These are phyloP conservation scores for Eulacestoma nigropectus DNA, from an alignment of 2,113 vertebrate genomes.

Conservation along the genomic window DNA sequence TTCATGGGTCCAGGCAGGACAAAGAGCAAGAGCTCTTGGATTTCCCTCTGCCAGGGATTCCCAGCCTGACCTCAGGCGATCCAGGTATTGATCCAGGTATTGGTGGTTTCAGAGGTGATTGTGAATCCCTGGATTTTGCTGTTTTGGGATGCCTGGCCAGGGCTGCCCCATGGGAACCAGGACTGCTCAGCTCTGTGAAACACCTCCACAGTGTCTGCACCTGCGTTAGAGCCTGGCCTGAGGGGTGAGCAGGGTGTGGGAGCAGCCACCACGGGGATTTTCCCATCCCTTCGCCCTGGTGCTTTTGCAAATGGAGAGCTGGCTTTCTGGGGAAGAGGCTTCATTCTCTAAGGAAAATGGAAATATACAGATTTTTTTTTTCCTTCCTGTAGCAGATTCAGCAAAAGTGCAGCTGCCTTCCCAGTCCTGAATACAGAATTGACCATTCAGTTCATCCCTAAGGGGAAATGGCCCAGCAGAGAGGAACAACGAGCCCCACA, in stretches of 20 bases:
- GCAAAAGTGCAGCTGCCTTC: conserved; percentile 64
- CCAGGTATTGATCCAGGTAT: not conserved
- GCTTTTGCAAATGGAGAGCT: not conserved
- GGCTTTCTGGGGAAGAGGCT: conserved; percentile 5
- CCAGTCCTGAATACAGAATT: conserved; percentile 45
- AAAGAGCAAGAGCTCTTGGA: not conserved
- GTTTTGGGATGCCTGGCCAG: not conserved
- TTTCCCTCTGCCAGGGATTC: not conserved
- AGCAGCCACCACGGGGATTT: not conserved
- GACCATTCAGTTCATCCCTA: conserved; percentile 41
- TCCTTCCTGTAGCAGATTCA: conserved; percentile 58
- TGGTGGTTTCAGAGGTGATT: not conserved
- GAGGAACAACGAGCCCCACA: conserved; percentile 24
- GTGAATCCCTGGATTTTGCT: not conserved
- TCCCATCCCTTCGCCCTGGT: not conserved
- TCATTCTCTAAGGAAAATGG: conserved; percentile 34
- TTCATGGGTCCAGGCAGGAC: not conserved
- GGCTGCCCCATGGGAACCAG: not conserved
- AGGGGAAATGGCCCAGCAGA: conserved; percentile 37
- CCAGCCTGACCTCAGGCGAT: not conserved
- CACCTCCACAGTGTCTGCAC: rapidly evolving
- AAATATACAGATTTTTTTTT: conserved; percentile 46
- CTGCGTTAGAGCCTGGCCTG: not conserved
- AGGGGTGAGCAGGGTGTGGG: not conserved
- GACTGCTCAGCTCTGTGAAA: not conserved